These are phyloP conservation scores for Tichodroma muraria DNA, from an alignment of 2,113 vertebrate genomes.

Conservation along the genomic window DNA sequence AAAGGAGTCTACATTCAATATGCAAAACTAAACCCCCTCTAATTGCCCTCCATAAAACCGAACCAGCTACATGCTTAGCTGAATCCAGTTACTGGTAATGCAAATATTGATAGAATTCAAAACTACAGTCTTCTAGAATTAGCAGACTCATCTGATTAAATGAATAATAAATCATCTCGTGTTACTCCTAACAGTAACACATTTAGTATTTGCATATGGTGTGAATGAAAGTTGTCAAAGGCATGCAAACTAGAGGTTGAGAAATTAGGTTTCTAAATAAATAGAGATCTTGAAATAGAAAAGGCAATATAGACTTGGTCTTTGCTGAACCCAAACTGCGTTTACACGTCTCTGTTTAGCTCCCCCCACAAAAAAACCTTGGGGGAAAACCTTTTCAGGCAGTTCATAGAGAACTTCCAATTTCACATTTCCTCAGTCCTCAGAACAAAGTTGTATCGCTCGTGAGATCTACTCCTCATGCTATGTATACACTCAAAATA, in stretches of 20 bases:
- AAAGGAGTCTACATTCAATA: not conserved
- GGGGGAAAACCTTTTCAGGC: not conserved
- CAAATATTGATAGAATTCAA: slow-evolving; percentile 65
- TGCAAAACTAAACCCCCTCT: not conserved
- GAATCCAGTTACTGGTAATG: slow-evolving; percentile 29
- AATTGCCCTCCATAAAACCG: not conserved
- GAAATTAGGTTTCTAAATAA: slow-evolving; percentile 61
- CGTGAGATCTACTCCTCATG: not conserved
- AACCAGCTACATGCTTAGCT: not conserved
- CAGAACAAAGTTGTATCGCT: not conserved
- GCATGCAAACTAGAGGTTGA: slow-evolving; percentile 73
- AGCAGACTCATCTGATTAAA: slow-evolving; percentile 68
- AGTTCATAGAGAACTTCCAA: not conserved
- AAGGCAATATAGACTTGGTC: not conserved
- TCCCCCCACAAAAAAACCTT: not conserved
- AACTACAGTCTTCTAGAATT: slow-evolving; percentile 25
- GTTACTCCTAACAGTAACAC: slow-evolving; percentile 57
- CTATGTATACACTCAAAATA: slow-evolving; percentile 34
- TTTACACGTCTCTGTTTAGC: not conserved
- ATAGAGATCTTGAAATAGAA: slow-evolving; percentile 54
- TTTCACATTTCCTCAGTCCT: not conserved
- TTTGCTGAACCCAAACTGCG: not conserved
- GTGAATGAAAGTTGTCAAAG: slow-evolving; percentile 71
- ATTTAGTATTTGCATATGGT: slow-evolving; percentile 75
- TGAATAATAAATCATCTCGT: slow-evolving; percentile 53